Base-by-base conservation (phyloP, 2,113 vertebrate genomes). In the Ornithorhynchus anatinus region DNA sequence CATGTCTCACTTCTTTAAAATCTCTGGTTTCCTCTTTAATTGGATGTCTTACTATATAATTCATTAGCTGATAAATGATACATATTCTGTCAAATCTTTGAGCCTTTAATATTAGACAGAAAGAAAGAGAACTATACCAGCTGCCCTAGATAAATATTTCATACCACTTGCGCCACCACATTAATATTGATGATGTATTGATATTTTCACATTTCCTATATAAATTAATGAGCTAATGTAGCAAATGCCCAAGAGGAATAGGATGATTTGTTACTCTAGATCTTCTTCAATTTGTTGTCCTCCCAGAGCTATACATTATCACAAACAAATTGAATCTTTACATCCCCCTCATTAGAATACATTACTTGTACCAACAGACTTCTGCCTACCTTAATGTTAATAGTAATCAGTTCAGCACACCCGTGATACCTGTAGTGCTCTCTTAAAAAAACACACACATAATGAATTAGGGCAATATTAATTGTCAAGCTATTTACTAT, bases 161-260 rank as follows among this genome's bases (percentile, higher is more conserved):
- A 75, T 47, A 59, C 6, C 5, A 23, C 20, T 14, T 48, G 33
- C 38, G 17, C n/a, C 73, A 70, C 22, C 74, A 56, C 73, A 81
- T 87, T 77, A 79, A 81, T 88, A 87, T 78, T 82, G 72, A 81
- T 82, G 62, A 84, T 79, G 25, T 79, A 88, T 84, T 78, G 84
- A 71, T 88, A 91, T 85, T 88, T 86, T 61, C 25, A 64, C 47
- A 53, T 82, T 88, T 82, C 42, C 51, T 75, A 15, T 72, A 79
- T 66, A 85, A 88, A 87, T 78, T 80, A 76, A 84, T 80, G 79
- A 84, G 80, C 59, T 75, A 27, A 22, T 58, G 65, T 35, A 81
- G 44, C 50, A 78, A 83, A 80, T 59, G 80, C 68, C 68, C 78
- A 76, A 65, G 66, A 82, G 79, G 65, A 84, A 58, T 22, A 19